phyloP scores from a whole-genome alignment of 2,888 invertebrate species.

The Kuschelorhynchus macadamiae region DNA sequence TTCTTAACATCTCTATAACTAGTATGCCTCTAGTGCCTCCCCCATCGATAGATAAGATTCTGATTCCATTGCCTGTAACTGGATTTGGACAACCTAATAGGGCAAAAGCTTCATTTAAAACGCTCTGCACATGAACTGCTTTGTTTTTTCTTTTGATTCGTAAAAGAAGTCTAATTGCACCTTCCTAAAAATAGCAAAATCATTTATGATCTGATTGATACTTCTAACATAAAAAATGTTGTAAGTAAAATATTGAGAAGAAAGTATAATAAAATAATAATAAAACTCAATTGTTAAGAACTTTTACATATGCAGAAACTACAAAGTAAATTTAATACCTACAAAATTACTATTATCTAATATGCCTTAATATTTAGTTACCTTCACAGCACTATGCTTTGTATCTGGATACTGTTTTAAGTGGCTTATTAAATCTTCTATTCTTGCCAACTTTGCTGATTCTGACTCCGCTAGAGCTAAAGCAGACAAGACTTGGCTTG shows the following conservation, averaged over 20 bases:
- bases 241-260: too few relatives aligned
- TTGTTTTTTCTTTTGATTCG: conserved; percentile 69
- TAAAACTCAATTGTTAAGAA: too few relatives aligned
- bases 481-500: conserved; percentile 77
- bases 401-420: conserved; percentile 83
- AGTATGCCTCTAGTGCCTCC: conserved; percentile 92
- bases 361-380: conserved; percentile 62
- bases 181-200: conserved; percentile 71
- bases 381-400: conserved; percentile 80
- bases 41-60: conserved; percentile 89
- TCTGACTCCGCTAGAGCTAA: conserved; percentile 73
- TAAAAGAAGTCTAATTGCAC: conserved; percentile 77
- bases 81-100: conserved; percentile 81
- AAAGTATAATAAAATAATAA: too few relatives aligned
- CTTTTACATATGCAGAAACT: too few relatives aligned
- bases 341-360: too few relatives aligned
- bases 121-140: conserved; percentile 59
- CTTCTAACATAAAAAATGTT: not conserved
- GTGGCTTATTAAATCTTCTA: conserved; percentile 81
- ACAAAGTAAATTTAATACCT: too few relatives aligned
- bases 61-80: conserved; percentile 80
- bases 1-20: conserved; percentile 85
- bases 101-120: conserved; percentile 73
- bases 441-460: conserved; percentile 73
- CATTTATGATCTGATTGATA: not conserved